Percentiles rank a stretch among this genome's conserved stretches.
Conservation (phyloP, 1,140 invertebrate genomes). For the Doryteuthis pealeii region DNA sequence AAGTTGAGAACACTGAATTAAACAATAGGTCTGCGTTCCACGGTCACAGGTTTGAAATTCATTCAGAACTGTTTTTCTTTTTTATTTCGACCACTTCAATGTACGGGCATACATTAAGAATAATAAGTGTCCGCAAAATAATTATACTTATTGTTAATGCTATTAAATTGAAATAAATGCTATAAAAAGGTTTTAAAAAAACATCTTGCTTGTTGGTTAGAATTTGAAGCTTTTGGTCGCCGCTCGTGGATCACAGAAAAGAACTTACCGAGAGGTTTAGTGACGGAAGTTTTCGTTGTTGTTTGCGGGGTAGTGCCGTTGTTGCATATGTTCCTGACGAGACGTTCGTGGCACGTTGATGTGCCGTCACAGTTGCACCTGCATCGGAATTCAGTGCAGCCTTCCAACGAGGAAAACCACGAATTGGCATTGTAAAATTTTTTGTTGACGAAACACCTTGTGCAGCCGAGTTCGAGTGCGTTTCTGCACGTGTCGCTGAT, state of each 20-base stretch:
- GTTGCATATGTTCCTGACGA: constrained; percentile 25
- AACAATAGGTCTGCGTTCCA: too few relatives aligned
- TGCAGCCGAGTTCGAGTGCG: not conserved
- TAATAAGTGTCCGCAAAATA: too few relatives aligned
- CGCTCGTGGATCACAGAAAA: too few relatives aligned
- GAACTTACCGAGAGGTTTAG: not conserved
- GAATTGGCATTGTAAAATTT: constrained; percentile 20
- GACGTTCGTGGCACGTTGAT: constrained; percentile 23
- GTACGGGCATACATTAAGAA: too few relatives aligned
- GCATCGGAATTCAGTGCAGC: constrained; percentile 31
- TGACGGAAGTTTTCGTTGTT: too few relatives aligned
- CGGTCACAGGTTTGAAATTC: too few relatives aligned
- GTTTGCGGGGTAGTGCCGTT: not conserved
- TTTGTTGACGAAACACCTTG: constrained; percentile 15
- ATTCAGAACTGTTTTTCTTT: too few relatives aligned
- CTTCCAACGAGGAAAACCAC: constrained; percentile 29
- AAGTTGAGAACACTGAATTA: too few relatives aligned
- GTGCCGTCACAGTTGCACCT: constrained; percentile 30
- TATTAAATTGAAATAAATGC: too few relatives aligned
- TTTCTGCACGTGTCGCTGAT: constrained; percentile 30
- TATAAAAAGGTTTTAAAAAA: not conserved
- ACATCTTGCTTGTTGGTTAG: too few relatives aligned
- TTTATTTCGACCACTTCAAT: too few relatives aligned
- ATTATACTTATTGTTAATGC: not conserved
- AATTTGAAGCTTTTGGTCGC: too few relatives aligned